These are phyloP conservation scores for Albula goreensis DNA, from an alignment of 2,113 vertebrate species.

Conservation along the genomic window DNA sequence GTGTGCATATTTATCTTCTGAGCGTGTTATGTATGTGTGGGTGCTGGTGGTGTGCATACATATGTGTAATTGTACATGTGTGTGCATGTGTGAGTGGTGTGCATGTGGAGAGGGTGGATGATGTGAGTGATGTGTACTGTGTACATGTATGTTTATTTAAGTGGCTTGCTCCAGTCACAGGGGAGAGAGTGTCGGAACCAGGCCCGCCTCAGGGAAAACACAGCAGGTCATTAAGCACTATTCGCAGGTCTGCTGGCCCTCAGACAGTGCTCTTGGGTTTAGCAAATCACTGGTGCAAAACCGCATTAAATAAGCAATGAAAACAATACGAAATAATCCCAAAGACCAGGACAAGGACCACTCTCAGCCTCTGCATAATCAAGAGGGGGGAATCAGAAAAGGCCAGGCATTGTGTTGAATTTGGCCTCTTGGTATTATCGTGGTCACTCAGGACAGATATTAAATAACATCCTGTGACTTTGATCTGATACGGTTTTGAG, in stretches of 20 bases:
- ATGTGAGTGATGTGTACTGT: too few relatives aligned
- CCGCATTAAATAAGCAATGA: background rate
- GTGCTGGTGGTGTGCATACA: background rate
- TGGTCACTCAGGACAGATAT: too few relatives aligned
- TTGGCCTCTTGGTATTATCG: too few relatives aligned
- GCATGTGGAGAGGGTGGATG: background rate
- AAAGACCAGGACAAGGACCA: background rate
- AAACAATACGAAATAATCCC: background rate
- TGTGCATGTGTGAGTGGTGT: background rate
- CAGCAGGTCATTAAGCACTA: background rate
- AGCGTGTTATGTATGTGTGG: too few relatives aligned
- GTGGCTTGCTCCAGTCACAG: background rate
- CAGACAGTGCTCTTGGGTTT: background rate
- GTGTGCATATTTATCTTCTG: slow-evolving; percentile 12
- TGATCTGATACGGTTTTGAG: background rate
- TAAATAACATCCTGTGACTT: background rate
- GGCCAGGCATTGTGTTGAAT: background rate
- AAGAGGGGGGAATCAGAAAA: background rate
- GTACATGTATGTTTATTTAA: background rate
- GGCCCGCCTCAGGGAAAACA: too few relatives aligned
- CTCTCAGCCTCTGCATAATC: background rate
- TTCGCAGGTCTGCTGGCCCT: background rate
- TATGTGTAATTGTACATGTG: background rate
- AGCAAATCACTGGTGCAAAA: background rate
- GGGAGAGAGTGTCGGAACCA: background rate